These are phyloP conservation scores for Triplophysa siluroides DNA, from an alignment of 2,113 vertebrate genomes.

Conservation along the genomic window DNA sequence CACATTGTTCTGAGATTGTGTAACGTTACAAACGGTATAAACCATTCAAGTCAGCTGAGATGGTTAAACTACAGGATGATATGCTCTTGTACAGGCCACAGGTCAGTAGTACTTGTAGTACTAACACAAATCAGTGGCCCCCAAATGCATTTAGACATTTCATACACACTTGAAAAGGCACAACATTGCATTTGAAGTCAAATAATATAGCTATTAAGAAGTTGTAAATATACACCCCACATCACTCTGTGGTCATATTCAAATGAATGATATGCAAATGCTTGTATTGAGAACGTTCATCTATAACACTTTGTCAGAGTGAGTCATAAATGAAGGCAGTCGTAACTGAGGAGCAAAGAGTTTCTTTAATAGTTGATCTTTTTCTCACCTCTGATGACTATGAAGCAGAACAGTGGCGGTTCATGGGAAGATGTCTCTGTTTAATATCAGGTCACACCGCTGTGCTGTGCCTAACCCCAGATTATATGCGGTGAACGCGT, in stretches of 20 bases:
- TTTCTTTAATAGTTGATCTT: background rate
- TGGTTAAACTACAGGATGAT: too few relatives aligned
- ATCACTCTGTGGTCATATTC: constrained; percentile 3
- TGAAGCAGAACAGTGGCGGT: background rate
- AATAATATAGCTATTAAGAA: background rate
- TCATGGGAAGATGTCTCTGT: background rate
- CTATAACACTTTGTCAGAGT: constrained; percentile 17
- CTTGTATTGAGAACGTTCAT: constrained; percentile 18
- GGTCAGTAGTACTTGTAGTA: too few relatives aligned
- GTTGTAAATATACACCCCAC: background rate
- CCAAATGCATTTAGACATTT: background rate
- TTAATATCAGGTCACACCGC: background rate
- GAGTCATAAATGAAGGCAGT: constrained; percentile 18
- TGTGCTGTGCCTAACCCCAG: background rate
- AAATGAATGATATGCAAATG: constrained; percentile 33
- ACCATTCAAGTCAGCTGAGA: too few relatives aligned
- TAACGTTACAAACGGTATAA: too few relatives aligned
- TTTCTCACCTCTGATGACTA: background rate
- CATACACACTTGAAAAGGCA: background rate
- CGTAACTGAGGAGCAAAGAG: constrained; percentile 2
- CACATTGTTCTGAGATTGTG: too few relatives aligned
- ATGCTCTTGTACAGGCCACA: too few relatives aligned
- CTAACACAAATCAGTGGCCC: too few relatives aligned
- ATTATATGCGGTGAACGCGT: background rate
- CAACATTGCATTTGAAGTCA: background rate